Base-by-base conservation (phyloP, 2,113 vertebrate genomes). In the Fukomys damarensis region DNA sequence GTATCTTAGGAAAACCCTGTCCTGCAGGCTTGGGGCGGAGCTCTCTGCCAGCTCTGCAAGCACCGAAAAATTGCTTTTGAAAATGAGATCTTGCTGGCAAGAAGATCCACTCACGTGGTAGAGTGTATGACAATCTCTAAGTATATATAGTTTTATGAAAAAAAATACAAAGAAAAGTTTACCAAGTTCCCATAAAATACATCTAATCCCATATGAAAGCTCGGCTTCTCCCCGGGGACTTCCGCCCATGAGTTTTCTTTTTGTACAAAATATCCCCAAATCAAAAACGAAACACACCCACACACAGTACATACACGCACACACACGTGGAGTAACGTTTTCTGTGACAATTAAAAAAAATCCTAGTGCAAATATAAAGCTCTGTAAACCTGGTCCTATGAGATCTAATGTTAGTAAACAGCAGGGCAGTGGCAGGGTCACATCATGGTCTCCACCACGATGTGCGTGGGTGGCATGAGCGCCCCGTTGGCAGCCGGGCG, bases 391-490 rank as follows among this genome's bases (percentile, higher is more conserved):
- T 99, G 99, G 99, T 99, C 99, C 99, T 99, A 99, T 98, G 98
- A 98, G 98, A 99, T 99, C 99, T 99, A 99, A 98, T 98, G 99
- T 99, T 99, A 99, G 99, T 99, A 99, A 99, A 99, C 99, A 98
- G 99, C 98, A 99, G 98, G 99, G 98, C 98, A 99, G 98, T 98
- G 98, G 98, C 99, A 99, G 99, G 99, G 98, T 99, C 99, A 99
- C 99, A 99, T 99, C 99, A 99, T 99, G 97, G 99, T 99, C 99
- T 99, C 99, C 98, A 99, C 99, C 97, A 99, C 98, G 99, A 99
- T 99, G 98, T 99, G 99, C 92, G 99, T 99, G 90, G 99, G 99
- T 98, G 99, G 99, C 98, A 98, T 98, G 98, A 99, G 99, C 93
- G 98, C 98, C 38, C 99, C 99, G 94, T 99, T 99, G 0, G 98